phyloP scores from a whole-genome alignment of 2,797 vertebrate genomes.

The Urocyon cinereoargenteus region DNA sequence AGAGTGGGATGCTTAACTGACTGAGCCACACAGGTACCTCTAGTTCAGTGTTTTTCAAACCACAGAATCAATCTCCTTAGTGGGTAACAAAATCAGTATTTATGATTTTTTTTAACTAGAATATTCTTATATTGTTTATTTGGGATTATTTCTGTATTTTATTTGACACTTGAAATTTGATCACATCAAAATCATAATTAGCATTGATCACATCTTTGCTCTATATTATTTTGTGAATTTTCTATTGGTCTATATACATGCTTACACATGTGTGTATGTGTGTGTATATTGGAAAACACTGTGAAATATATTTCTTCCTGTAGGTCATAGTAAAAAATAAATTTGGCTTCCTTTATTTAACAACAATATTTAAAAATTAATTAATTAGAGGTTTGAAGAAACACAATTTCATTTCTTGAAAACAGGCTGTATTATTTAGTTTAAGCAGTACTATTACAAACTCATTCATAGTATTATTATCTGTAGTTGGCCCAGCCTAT shows the following conservation, averaged over 20 bases:
- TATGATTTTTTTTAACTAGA: not conserved
- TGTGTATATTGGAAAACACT: not conserved
- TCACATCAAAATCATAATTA: not conserved
- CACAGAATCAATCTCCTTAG: not conserved
- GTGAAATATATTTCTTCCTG: slow-evolving; percentile 13
- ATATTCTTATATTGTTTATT: not conserved
- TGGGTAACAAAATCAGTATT: not conserved
- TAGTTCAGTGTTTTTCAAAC: not conserved
- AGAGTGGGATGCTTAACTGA: not conserved
- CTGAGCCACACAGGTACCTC: not conserved
- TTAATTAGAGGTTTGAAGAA: not conserved
- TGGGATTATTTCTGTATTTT: not conserved
- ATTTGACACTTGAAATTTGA: not conserved
- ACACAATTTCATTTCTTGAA: not conserved
- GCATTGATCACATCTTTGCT: not conserved
- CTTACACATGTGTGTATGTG: not conserved
- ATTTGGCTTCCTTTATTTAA: not conserved
- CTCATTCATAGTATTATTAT: not conserved
- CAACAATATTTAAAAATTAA: slow-evolving; percentile 17
- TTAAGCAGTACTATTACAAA: not conserved
- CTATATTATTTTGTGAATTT: slow-evolving; percentile 18
- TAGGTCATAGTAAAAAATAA: not conserved
- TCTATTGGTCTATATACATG: not conserved
- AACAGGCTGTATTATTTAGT: not conserved
- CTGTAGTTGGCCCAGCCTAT: not conserved